A percentile compares a stretch with the other conserved stretches of the same genome.
Evolutionary conservation across 2,797 vertebrate species (phyloP).

Genomic region (Neosilurus mollespiculum): DNA sequence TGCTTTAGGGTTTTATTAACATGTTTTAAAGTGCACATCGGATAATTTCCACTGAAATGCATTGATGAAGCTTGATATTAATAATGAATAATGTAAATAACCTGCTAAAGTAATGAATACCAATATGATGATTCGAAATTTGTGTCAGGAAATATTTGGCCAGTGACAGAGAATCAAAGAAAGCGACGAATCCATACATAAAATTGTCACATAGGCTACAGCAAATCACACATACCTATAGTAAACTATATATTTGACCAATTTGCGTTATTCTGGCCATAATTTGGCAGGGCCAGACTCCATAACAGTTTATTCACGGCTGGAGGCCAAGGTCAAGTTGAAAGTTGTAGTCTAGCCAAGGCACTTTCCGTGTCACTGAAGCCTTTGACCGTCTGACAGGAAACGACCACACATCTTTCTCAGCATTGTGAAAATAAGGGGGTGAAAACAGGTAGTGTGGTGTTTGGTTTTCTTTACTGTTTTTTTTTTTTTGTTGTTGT

Average conservation of each 20-base stretch:
- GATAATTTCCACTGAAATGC: slow-evolving; percentile 2
- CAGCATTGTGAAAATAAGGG: slow-evolving; percentile 45
- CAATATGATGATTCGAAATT: background rate
- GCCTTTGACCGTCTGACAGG: slow-evolving; percentile 57
- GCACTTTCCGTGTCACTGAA: slow-evolving; percentile 69
- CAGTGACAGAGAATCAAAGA: slow-evolving; percentile 19
- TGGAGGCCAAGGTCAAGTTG: slow-evolving; percentile 99
- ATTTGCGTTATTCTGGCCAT: slow-evolving; percentile 8
- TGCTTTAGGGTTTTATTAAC: background rate
- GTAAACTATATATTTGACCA: slow-evolving; percentile 25
- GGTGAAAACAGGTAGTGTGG: slow-evolving; percentile 35
- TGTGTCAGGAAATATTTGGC: background rate
- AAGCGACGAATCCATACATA: background rate
- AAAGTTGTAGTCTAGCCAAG: slow-evolving; percentile 84
- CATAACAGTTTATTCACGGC: slow-evolving; percentile 70
- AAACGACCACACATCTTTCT: slow-evolving; percentile 54
- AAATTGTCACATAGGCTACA: slow-evolving; percentile 8
- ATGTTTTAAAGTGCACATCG: background rate
- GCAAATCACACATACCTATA: slow-evolving; percentile 1
- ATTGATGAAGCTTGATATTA: background rate
- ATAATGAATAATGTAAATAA: background rate
- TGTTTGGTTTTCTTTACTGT: slow-evolving; percentile 9
- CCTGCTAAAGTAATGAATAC: background rate
- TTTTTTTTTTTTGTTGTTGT: too few relatives aligned
- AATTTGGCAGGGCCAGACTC: slow-evolving; percentile 71